Percentiles rank a stretch among this genome's conserved stretches.
Conservation (phyloP, 2,113 vertebrate genomes). For the Chauna torquata region DNA sequence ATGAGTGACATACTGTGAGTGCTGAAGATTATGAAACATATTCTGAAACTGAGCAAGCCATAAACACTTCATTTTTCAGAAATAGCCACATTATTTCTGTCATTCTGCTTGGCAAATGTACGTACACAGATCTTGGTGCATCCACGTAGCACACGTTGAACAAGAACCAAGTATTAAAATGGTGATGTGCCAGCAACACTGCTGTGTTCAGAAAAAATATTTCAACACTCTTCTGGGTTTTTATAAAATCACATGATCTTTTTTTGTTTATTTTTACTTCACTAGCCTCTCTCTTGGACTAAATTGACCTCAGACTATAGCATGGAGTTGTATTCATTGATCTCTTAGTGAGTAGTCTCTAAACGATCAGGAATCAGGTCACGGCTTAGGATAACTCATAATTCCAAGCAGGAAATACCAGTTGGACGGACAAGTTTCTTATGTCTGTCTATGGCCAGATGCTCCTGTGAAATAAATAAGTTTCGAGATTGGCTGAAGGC, state of each 20-base stretch:
- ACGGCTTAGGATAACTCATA: not conserved
- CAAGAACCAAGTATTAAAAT: not conserved
- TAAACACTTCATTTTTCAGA: slow-evolving; percentile 64
- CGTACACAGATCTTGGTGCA: not conserved
- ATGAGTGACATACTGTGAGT: slow-evolving; percentile 26
- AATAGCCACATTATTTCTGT: not conserved
- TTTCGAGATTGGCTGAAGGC: not conserved
- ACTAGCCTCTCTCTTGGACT: slow-evolving; percentile 14
- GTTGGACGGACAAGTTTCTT: not conserved
- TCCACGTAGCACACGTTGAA: slow-evolving; percentile 28
- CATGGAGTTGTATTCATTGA: not conserved
- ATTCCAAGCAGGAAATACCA: not conserved
- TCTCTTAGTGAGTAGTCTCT: not conserved
- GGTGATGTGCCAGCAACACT: not conserved
- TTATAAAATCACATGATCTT: not conserved
- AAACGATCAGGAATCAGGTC: not conserved
- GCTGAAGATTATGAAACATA: slow-evolving; percentile 51
- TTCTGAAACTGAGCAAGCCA: slow-evolving; percentile 14
- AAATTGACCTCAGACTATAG: slow-evolving; percentile 27
- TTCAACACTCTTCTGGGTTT: not conserved
- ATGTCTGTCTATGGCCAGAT: not conserved
- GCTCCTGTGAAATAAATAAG: not conserved
- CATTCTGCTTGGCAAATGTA: not conserved
- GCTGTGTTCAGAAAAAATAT: slow-evolving; percentile 1
- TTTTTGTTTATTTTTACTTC: slow-evolving; percentile 9